Percentiles rank a stretch among this genome's conserved stretches.
These are phyloP conservation scores for Sebastes flavidus DNA, from an alignment of 2,797 vertebrate species.

Conservation along the genomic window DNA sequence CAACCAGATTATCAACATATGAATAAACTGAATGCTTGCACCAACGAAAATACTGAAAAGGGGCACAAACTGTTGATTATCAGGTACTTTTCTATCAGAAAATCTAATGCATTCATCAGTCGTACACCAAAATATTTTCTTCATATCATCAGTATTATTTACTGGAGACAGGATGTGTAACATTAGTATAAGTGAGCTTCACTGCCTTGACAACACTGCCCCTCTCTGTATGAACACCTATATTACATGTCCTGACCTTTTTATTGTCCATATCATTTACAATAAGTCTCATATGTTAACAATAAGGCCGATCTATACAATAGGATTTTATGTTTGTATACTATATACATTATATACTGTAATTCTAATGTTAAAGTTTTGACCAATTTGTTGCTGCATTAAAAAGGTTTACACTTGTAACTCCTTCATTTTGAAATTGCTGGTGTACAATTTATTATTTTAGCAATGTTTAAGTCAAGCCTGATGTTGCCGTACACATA, in stretches of 20 bases:
- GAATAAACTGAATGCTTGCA: background rate
- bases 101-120: background rate
- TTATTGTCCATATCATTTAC: background rate
- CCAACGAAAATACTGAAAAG: background rate
- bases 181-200: background rate
- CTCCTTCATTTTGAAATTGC: too few species aligned
- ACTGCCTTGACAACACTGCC: conserved; percentile 62
- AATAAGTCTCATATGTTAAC: background rate
- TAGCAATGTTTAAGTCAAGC: too few species aligned
- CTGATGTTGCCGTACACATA: too few species aligned
- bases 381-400: too few species aligned
- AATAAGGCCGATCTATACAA: too few species aligned
- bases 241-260: conserved; percentile 27
- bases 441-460: too few species aligned
- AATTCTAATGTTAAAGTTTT: too few species aligned
- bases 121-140: background rate
- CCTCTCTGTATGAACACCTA: conserved; percentile 33
- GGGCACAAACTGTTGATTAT: background rate
- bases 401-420: too few species aligned
- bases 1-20: background rate
- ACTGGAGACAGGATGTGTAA: background rate
- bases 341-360: too few species aligned
- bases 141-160: background rate
- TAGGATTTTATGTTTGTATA: too few species aligned
- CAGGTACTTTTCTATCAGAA: background rate